phyloP scores from a whole-genome alignment of 2,888 invertebrate genomes.

The Chrysomela aeneicollis region DNA sequence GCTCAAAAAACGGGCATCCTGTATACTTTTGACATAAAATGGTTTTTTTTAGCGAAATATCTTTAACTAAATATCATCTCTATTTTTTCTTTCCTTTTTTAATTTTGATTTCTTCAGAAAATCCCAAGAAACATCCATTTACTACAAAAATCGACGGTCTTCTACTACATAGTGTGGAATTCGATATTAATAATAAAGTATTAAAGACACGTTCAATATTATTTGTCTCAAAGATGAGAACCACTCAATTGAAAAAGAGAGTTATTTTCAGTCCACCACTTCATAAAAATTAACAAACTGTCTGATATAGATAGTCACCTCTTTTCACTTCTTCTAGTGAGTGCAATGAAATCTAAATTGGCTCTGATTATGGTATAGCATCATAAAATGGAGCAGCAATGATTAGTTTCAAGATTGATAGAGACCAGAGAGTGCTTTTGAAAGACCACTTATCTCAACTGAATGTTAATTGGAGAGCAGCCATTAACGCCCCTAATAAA shows the following conservation, averaged over 20 bases:
- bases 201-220: too few relatives aligned
- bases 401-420: slow-evolving; percentile 14
- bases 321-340: slow-evolving; percentile 10
- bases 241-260: not conserved
- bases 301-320: slow-evolving; percentile 9
- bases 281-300: not conserved
- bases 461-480: slow-evolving; percentile 16
- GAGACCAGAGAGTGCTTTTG: not conserved
- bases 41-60: too few relatives aligned
- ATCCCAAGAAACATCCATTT: too few relatives aligned
- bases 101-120: too few relatives aligned
- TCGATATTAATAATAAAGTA: too few relatives aligned
- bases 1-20: too few relatives aligned
- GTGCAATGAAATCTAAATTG: slow-evolving; percentile 18
- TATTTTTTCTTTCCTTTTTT: too few relatives aligned
- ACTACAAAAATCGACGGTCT: too few relatives aligned
- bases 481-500: slow-evolving; percentile 4
- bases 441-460: not conserved
- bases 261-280: not conserved
- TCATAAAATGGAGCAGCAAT: slow-evolving; percentile 1
- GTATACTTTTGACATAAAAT: too few relatives aligned
- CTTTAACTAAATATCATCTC: too few relatives aligned
- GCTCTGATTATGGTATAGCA: slow-evolving; percentile 10
- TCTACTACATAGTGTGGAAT: too few relatives aligned
- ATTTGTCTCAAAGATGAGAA: too few relatives aligned